Evolutionary conservation across 2,888 invertebrate genomes (phyloP), one percentile per base, ranked within the genome.

Genomic region (Calameuta filiformis): DNA sequence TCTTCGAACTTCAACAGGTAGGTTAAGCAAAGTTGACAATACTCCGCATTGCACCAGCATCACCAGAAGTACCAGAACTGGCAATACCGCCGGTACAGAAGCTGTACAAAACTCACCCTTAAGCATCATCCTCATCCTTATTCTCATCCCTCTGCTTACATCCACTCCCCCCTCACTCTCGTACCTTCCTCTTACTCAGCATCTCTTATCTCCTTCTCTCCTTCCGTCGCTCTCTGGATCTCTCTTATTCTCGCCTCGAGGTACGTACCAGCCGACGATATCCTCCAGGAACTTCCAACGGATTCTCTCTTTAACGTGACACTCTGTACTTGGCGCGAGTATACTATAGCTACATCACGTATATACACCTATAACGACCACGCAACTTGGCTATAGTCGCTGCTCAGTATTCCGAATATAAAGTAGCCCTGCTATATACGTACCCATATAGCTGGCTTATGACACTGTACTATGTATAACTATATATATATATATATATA

Each of bases 1-100:
- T 80, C 82, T 83, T 84, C 76, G 37, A 81, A 79, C 83, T 87
- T 83, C 87, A 88, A 88, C 88, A 88, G 87, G 88, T 87, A 85
- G 88, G 83, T 86, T 83, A 83, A 86, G 83, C 84, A 79, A 77
- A 85, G 85, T 82, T 84, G 86, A 87, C 87, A 84, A 87, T 87
- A 83, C 86, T 83, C 83, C 80, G 87, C 86, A 86, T 85, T 87
- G 88, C 87, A 86, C 85, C 83, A 79, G 81, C 80, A 79, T 75
- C 79, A 23, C 23, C 40, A 56, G 40, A 23, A 56, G 23, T 56
- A 56, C 40, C 40, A 56, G 40, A 56, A 56, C 40, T 23, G 40
- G 40, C 40, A 56, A 56, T 56, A 56, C 40, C 40, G 40, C 23
- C 40, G 40, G 40, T 56, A 56, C 15, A 23, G 40, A 56, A 56